Conservation (phyloP, 2,888 invertebrate species). For the Caenorhabditis zanzibari region DNA sequence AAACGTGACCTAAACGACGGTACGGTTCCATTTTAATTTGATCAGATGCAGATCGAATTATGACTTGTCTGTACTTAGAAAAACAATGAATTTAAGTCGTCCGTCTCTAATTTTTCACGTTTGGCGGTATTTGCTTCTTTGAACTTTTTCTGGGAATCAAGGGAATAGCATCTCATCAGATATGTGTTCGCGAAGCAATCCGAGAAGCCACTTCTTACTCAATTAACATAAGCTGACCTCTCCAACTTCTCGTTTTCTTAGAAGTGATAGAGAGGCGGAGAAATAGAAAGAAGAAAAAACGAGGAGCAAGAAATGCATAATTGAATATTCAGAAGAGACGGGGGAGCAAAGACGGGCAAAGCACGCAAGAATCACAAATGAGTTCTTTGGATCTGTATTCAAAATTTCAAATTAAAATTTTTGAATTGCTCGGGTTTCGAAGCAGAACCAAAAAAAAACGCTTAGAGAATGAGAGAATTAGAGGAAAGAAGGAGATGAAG, state of each 20-base stretch:
- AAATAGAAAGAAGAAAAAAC: constrained; percentile 17
- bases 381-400: constrained; percentile 36
- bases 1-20: constrained; percentile 46
- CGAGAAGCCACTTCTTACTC: constrained; percentile 48
- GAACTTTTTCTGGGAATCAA: neutral
- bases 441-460: constrained; percentile 1
- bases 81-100: neutral
- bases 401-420: neutral
- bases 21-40: constrained; percentile 51
- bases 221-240: constrained; percentile 59
- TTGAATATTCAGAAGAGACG: constrained; percentile 56
- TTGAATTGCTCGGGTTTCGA: neutral
- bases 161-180: constrained; percentile 23
- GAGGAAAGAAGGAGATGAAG: constrained; percentile 19
- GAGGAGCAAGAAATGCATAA: constrained; percentile 53
- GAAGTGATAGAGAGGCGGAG: constrained; percentile 14
- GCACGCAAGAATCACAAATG: constrained; percentile 55
- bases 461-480: constrained; percentile 11
- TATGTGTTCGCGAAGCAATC: constrained; percentile 54
- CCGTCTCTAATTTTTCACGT: neutral
- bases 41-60: constrained; percentile 40
- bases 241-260: constrained; percentile 8
- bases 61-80: constrained; percentile 15
- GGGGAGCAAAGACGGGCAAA: constrained; percentile 22
- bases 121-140: neutral